These are phyloP conservation scores for Mimas tiliae DNA, from an alignment of 2,888 invertebrate species.

Conservation along the genomic window DNA sequence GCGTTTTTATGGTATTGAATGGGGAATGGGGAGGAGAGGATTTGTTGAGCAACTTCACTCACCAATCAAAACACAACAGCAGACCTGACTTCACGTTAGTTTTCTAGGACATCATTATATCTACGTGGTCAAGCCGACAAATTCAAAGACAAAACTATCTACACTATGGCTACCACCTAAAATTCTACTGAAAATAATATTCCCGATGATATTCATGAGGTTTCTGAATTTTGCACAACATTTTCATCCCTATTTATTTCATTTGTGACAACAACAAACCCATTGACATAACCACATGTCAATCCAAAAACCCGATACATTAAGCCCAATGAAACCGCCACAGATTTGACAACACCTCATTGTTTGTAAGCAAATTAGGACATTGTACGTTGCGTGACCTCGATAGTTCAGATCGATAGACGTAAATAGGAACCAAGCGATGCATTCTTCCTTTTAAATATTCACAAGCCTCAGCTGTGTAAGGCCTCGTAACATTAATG, in stretches of 20 bases:
- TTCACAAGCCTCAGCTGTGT: slow-evolving; percentile 27
- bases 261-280: neutral
- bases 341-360: slow-evolving; percentile 19
- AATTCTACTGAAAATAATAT: too few relatives aligned
- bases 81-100: too few relatives aligned
- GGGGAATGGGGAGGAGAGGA: too few relatives aligned
- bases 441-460: slow-evolving; percentile 31
- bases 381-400: slow-evolving; percentile 27
- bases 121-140: too few relatives aligned
- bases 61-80: too few relatives aligned
- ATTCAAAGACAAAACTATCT: too few relatives aligned
- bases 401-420: slow-evolving; percentile 29
- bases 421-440: slow-evolving; percentile 26
- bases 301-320: neutral
- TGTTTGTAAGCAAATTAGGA: slow-evolving; percentile 27
- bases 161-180: too few relatives aligned
- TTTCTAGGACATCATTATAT: too few relatives aligned
- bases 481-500: slow-evolving; percentile 26
- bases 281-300: neutral
- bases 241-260: neutral
- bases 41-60: too few relatives aligned
- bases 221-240: too few relatives aligned
- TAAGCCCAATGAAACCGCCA: neutral
- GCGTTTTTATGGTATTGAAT: too few relatives aligned
- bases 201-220: too few relatives aligned